Evolutionary conservation across 2,888 invertebrate genomes (phyloP).

Genomic region (Sthenelais limicola): DNA sequence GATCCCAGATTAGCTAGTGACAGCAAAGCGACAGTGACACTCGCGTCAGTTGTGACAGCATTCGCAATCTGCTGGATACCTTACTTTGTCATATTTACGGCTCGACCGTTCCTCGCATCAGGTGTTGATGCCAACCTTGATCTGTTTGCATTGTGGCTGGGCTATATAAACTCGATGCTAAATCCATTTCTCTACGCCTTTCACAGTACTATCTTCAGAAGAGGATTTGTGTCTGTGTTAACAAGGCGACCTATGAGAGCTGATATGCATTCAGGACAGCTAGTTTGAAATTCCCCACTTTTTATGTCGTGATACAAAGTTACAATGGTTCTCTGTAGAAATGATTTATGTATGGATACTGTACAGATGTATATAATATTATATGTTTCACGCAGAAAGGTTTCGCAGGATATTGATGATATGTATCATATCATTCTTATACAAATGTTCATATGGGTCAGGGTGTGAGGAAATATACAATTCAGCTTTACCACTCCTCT

Average conservation of each 20-base stretch:
- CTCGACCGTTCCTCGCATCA: slow-evolving; percentile 27
- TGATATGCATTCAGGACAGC: slow-evolving; percentile 4
- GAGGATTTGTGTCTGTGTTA: slow-evolving; percentile 32
- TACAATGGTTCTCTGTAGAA: too few species aligned
- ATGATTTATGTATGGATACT: too few species aligned
- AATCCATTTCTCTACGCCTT: slow-evolving; percentile 41
- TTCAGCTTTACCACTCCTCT: too few species aligned
- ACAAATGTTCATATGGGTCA: too few species aligned
- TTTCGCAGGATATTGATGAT: too few species aligned
- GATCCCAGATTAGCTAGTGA: slow-evolving; percentile 36
- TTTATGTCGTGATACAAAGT: too few species aligned
- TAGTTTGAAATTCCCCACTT: neutral
- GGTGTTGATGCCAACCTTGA: slow-evolving; percentile 36
- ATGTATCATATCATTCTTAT: too few species aligned
- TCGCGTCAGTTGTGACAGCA: slow-evolving; percentile 38
- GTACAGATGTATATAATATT: too few species aligned
- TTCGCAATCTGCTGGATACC: slow-evolving; percentile 44
- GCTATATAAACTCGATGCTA: slow-evolving; percentile 41
- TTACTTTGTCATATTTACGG: slow-evolving; percentile 39
- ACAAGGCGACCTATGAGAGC: slow-evolving; percentile 26
- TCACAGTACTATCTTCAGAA: slow-evolving; percentile 39
- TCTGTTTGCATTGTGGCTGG: slow-evolving; percentile 39
- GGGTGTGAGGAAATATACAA: too few species aligned
- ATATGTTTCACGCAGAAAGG: too few species aligned
- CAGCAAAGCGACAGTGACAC: slow-evolving; percentile 37